Conservation (phyloP, 2,797 vertebrate species). For the Ceyx erithaca region DNA sequence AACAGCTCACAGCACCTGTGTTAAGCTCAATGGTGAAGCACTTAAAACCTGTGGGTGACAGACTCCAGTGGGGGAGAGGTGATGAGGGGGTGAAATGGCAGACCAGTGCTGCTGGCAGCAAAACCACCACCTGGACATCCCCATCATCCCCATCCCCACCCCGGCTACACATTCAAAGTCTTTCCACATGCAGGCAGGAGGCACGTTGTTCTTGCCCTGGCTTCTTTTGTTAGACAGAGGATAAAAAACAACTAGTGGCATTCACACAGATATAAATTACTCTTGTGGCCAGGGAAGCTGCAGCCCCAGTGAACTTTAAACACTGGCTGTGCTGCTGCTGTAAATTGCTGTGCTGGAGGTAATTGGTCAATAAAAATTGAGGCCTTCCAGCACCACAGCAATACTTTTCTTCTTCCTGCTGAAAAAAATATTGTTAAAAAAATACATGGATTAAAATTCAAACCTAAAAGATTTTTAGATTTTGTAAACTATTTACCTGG, state of each 20-base stretch:
- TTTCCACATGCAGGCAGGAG: neutral
- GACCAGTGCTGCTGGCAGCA: rapidly evolving
- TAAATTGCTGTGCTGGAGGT: neutral
- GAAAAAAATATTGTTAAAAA: neutral
- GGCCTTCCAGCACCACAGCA: neutral
- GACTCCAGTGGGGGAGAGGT: rapidly evolving
- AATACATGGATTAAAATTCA: neutral
- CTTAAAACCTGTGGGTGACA: neutral
- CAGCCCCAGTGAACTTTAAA: constrained; percentile 43
- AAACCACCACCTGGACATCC: neutral
- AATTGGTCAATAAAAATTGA: constrained; percentile 42
- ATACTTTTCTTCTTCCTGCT: neutral
- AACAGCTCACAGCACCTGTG: rapidly evolving
- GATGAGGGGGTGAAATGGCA: rapidly evolving
- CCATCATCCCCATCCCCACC: neutral
- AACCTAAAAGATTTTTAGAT: neutral
- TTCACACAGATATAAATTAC: neutral
- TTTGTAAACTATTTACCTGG: neutral
- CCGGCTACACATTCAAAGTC: neutral
- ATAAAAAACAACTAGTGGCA: rapidly evolving
- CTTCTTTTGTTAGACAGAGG: neutral
- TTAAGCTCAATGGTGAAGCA: rapidly evolving
- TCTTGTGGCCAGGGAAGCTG: neutral
- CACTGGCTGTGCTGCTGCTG: neutral
- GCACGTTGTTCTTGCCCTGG: neutral